Percentiles rank a stretch among this genome's conserved stretches.
These are phyloP conservation scores for Aplysina aerophoba DNA, from an alignment of 37 sponge, comb jelly and placozoan species.

Conservation along the genomic window DNA sequence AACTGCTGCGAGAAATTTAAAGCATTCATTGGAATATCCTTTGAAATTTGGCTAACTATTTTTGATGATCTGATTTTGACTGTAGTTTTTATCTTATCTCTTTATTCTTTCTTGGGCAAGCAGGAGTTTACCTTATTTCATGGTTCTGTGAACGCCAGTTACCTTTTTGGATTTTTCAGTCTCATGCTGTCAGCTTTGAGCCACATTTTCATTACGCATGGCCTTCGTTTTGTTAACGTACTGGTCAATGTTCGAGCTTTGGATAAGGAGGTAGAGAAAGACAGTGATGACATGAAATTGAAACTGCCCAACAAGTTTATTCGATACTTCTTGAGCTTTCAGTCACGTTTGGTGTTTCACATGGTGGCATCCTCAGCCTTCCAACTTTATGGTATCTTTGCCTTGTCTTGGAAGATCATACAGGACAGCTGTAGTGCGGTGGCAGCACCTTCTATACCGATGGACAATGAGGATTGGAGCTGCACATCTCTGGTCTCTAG, in stretches of 20 bases:
- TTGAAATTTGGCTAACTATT: neutral
- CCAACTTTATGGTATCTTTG: neutral
- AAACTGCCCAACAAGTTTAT: neutral
- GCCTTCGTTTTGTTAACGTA: neutral
- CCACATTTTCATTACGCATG: neutral
- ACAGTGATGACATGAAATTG: neutral
- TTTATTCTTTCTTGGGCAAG: neutral
- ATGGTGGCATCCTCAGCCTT: neutral
- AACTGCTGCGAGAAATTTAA: too few species aligned
- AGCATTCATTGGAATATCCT: neutral
- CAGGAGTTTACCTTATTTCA: neutral
- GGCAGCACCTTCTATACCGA: neutral
- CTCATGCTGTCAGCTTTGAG: neutral
- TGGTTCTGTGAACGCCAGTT: neutral
- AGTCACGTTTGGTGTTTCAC: neutral
- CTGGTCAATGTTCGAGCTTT: neutral
- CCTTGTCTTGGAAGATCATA: conserved; percentile 16
- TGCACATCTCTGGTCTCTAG: neutral
- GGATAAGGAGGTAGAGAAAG: neutral
- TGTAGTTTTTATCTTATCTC: neutral
- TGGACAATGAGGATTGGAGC: neutral
- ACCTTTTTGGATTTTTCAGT: neutral
- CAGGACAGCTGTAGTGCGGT: neutral
- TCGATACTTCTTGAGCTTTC: neutral
- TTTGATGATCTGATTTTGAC: neutral